Base-by-base conservation (phyloP, 2,113 vertebrate species). In the Euleptes europaea region DNA sequence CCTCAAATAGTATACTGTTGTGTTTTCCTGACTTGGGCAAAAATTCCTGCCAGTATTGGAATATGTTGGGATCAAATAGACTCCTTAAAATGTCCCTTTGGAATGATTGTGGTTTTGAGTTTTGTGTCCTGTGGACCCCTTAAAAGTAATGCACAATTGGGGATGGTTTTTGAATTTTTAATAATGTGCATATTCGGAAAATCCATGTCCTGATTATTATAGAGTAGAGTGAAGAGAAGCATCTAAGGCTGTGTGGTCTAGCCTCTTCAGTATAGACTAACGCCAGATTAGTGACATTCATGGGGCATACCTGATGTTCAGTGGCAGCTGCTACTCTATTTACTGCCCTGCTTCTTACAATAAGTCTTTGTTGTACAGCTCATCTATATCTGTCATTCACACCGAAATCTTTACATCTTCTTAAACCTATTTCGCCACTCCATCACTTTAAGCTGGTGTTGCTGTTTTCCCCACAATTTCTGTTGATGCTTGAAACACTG, bases 171-270 rank as follows among this genome's bases (percentile, higher is more conserved):
- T 28, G 28, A 69, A 86, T 81, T 44, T 35, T 44, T 72, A 38
- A 81, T 40, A 5, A n/a, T 49, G 78, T 80, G 44, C 31, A 66
- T 83, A n/a, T 88, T 86, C 77, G 31, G 51, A 66, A 70, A 44
- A 35, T 78, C 35, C 21, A 23, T 10, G 23, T 82, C 44, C 23
- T 76, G 33, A 35, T 78, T 65, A 72, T 87, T 78, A 21, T 82
- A 71, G 21, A 57, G 31, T 44, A 7, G 21, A 28, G 26, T 51
- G 73, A 77, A 77, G 63, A 19, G 23, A 78, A 79, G 4, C 5
- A 84, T n/a, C 4, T 2, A 80, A 63, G 63, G 21, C 21, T 35
- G 4, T 70, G 35, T n/a, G 19, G 67, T 85, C 70, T 72, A 1
- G 3, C 49, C 28, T 71, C 70, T 70, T 71, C 12, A 44, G 51